phyloP scores from a whole-genome alignment of 1,140 invertebrate species.

The Capitella teleta region DNA sequence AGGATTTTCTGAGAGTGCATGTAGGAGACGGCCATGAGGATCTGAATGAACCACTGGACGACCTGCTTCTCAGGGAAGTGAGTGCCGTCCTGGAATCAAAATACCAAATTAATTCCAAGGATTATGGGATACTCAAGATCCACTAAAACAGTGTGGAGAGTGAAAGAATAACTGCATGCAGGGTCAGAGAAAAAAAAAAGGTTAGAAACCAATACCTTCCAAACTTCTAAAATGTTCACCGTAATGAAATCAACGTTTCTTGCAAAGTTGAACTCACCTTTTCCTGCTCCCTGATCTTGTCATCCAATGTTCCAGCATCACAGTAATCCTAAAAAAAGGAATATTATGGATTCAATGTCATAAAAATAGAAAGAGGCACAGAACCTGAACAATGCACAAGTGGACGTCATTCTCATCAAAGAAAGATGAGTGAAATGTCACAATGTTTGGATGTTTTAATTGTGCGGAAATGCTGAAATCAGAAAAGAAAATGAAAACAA shows the following conservation, averaged over 20 bases:
- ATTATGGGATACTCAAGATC: no score
- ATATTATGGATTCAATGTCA: background rate
- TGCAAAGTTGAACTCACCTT: conserved; percentile 23
- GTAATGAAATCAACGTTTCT: no score
- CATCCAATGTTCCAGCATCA: conserved; percentile 36
- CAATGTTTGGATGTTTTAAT: conserved; percentile 37
- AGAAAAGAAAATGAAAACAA: background rate
- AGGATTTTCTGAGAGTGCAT: conserved; percentile 38
- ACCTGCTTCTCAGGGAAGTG: no score
- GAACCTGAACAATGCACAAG: conserved; percentile 32
- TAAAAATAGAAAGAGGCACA: background rate
- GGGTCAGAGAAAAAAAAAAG: no score
- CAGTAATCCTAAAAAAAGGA: conserved; percentile 28
- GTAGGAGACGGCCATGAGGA: conserved; percentile 37
- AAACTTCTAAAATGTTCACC: no score
- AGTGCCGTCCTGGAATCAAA: no score
- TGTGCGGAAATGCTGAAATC: conserved; percentile 29
- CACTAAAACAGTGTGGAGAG: no score
- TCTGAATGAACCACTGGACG: conserved; percentile 37
- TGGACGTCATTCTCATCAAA: conserved; percentile 25
- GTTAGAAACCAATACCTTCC: no score
- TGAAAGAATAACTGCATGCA: no score
- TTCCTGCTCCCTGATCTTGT: conserved; percentile 25
- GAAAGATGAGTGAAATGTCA: conserved; percentile 34
- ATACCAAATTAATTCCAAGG: no score